Evolutionary conservation across 2,888 invertebrate species (phyloP), one percentile per base, ranked within the genome.

Genomic region (Brenthis ino): DNA sequence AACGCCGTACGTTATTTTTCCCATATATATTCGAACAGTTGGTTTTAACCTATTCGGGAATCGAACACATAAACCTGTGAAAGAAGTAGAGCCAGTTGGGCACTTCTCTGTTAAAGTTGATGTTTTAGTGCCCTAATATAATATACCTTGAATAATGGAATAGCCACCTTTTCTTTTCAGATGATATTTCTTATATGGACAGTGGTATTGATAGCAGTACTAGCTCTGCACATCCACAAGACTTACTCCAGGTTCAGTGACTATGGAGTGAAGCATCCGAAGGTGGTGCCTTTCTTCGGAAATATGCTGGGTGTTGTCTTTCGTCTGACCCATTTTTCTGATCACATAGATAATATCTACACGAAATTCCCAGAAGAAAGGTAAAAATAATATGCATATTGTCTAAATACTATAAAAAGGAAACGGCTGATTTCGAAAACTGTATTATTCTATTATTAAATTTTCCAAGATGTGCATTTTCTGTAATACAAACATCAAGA

Each of bases 131-230:
- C 28, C 4, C 28, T 28, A 28, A 28, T 3, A 28, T 20, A 20
- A 20, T 20, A 20, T 20, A 20, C 3, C 28, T 28, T 28, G 28
- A 28, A 28, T 28, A 28, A 28, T 28, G 28, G 28, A 28, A 43
- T 43, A 43, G 8, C 11, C 37, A 43, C 37, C 11, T 57, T 20
- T 58, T 48, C 14, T 24, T 58, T 58, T 8, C 50, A 60, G 54
- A 82, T 82, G 81, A 66, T 83, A 33, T 16, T 78, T 0, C 47
- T 81, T 1, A 77, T 82, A 16, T 84, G 82, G 82, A 37, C 65
- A 5, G 50, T 58, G 3, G 75, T 78, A 0, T n/a, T 83, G 1
- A 20, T 81, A 0, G 71, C 73, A 1, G 68, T 77, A 2, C 11
- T 80, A 3, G 57, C 70, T 37, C 65, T 84, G 11, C 80, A 80